These are phyloP conservation scores for Clarias magur DNA, from an alignment of 2,113 vertebrate species.

Conservation along the genomic window DNA sequence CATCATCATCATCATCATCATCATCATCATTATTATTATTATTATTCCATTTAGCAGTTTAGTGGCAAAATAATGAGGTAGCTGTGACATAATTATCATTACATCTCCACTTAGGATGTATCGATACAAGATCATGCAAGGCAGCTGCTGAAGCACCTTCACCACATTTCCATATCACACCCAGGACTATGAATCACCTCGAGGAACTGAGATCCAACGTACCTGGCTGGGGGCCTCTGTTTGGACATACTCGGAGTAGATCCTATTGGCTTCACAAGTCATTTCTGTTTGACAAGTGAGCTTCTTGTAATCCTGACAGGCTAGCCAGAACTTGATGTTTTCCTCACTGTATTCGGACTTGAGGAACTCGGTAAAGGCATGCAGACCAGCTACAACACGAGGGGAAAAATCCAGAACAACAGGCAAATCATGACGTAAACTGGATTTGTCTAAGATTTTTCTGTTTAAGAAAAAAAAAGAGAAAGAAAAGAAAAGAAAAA, in stretches of 20 bases:
- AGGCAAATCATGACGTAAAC: neutral
- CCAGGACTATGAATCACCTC: neutral
- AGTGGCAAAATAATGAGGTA: neutral
- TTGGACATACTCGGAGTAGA: conserved; percentile 92
- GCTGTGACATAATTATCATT: neutral
- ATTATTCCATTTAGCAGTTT: neutral
- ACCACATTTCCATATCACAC: neutral
- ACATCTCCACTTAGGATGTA: neutral
- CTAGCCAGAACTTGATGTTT: conserved; percentile 93
- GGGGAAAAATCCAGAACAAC: conserved; percentile 62
- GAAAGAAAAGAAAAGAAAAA: neutral
- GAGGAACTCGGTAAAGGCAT: conserved; percentile 87
- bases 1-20: neutral
- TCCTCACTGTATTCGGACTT: conserved; percentile 95
- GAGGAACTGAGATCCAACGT: neutral
- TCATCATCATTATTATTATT: neutral
- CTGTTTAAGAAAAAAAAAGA: neutral
- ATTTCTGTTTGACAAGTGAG: conserved; percentile 79
- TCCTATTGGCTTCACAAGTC: conserved; percentile 82
- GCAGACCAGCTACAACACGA: conserved; percentile 81
- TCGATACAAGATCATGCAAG: neutral
- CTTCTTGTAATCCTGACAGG: conserved; percentile 93
- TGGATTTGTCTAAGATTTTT: neutral
- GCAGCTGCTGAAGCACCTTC: neutral
- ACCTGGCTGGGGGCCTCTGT: conserved; percentile 93